Evolutionary conservation across 1,140 invertebrate species (phyloP).

Genomic region (Ectropis grisescens): DNA sequence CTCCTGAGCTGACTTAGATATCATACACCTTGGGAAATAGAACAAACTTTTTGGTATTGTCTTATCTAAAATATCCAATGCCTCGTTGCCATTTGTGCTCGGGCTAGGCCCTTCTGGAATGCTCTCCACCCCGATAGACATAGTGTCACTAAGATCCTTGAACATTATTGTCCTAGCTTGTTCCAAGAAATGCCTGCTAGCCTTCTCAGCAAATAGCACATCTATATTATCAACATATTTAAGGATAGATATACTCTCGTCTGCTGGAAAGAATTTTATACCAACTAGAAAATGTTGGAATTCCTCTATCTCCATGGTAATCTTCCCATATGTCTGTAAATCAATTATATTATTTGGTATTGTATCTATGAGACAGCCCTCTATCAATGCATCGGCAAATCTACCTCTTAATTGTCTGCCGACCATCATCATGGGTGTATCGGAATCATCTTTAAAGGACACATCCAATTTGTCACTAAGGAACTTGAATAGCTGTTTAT

Average conservation of each 20-base stretch:
- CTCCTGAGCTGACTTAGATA: conserved; percentile 71
- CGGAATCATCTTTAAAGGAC: conserved; percentile 52
- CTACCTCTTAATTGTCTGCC: conserved; percentile 73
- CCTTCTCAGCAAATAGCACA: conserved; percentile 83
- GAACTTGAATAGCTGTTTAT: conserved; percentile 73
- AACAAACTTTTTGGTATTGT: conserved; percentile 58
- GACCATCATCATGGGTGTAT: conserved; percentile 75
- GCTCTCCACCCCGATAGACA: conserved; percentile 71
- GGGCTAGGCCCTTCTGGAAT: conserved; percentile 22
- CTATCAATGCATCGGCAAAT: conserved; percentile 77
- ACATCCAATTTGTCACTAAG: conserved; percentile 73
- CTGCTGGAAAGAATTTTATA: conserved; percentile 71
- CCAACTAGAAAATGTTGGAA: conserved; percentile 77
- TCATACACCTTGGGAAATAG: conserved; percentile 63
- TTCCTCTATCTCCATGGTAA: conserved; percentile 74
- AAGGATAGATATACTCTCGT: conserved; percentile 66
- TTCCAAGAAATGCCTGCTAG: conserved; percentile 79
- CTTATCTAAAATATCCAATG: conserved; percentile 39
- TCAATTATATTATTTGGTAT: conserved; percentile 82
- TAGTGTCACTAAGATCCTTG: conserved; percentile 84
- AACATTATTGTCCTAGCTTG: conserved; percentile 82
- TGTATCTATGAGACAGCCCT: conserved; percentile 80
- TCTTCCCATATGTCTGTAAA: conserved; percentile 74
- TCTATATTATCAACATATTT: conserved; percentile 85
- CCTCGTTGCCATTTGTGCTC: conserved; percentile 22